Conservation (phyloP, 2,797 vertebrate genomes). For the Dicrostonyx torquatus region DNA sequence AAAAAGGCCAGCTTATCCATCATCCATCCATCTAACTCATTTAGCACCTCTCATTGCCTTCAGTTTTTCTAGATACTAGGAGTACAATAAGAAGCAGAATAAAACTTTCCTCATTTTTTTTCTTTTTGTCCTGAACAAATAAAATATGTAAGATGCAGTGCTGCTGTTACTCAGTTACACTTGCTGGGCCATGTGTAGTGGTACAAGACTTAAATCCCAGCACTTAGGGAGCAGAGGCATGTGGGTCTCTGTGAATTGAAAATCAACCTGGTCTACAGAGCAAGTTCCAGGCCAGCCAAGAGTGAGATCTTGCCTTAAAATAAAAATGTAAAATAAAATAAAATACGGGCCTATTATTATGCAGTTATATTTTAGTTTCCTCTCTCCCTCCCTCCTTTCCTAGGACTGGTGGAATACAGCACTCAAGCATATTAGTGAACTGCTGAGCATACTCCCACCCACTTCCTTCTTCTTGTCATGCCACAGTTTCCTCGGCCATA, state of each 20-base stretch:
- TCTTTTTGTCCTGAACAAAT: neutral
- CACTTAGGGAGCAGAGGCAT: neutral
- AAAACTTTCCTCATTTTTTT: neutral
- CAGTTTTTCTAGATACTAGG: neutral
- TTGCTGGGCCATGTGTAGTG: neutral
- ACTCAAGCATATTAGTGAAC: neutral
- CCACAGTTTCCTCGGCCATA: neutral
- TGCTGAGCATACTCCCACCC: neutral
- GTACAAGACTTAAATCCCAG: neutral
- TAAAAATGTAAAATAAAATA: neutral
- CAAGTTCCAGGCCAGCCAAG: neutral
- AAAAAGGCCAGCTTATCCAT: slow-evolving; percentile 38
- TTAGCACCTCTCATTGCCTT: neutral
- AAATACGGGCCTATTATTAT: neutral
- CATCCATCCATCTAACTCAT: neutral
- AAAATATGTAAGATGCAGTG: neutral
- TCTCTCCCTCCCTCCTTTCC: neutral
- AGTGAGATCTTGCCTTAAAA: neutral
- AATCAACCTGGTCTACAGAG: neutral
- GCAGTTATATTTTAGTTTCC: neutral
- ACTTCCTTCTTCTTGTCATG: neutral
- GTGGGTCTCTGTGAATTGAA: neutral
- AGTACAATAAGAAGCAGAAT: neutral
- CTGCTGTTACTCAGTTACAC: neutral
- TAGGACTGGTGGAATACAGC: neutral